These are phyloP conservation scores for Cyphomyrus plagiostoma DNA, from an alignment of 2,113 vertebrate species.

Conservation along the genomic window DNA sequence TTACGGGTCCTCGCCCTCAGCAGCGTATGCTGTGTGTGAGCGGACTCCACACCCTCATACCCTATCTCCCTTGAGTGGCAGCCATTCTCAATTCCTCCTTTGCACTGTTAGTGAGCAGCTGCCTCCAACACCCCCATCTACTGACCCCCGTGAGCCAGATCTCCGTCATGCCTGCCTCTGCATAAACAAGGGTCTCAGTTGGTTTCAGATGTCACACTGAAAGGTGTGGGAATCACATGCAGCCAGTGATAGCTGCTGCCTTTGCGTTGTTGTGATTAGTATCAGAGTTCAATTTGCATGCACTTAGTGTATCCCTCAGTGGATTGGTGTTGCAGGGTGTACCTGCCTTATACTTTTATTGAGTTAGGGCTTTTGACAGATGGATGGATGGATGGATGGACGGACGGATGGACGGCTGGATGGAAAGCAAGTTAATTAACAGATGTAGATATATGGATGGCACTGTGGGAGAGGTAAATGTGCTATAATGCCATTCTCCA, in stretches of 20 bases:
- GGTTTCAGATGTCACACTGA: constrained; percentile 12
- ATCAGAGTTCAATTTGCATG: background rate
- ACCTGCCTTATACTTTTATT: background rate
- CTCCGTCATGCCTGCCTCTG: background rate
- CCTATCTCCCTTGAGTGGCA: constrained; percentile 23
- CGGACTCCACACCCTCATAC: constrained; percentile 28
- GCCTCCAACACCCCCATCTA: background rate
- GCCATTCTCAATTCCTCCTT: constrained; percentile 37
- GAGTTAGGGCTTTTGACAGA: background rate
- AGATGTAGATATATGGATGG: background rate
- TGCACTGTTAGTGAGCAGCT: constrained; percentile 24
- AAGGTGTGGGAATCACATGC: background rate
- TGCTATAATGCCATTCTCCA: background rate
- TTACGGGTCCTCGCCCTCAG: constrained; percentile 50
- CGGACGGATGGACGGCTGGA: background rate
- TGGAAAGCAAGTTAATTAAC: background rate
- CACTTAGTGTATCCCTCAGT: background rate
- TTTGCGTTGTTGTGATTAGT: background rate
- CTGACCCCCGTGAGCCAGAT: background rate
- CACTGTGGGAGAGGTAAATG: background rate
- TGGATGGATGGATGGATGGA: background rate
- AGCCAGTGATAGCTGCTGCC: background rate
- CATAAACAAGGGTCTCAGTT: background rate
- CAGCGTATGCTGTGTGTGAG: constrained; percentile 49
- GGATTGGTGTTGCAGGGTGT: background rate